Percentiles rank a stretch among this genome's conserved stretches.
These are phyloP conservation scores for Pyrrhosoma nymphula DNA, from an alignment of 2,888 invertebrate genomes.

Conservation along the genomic window DNA sequence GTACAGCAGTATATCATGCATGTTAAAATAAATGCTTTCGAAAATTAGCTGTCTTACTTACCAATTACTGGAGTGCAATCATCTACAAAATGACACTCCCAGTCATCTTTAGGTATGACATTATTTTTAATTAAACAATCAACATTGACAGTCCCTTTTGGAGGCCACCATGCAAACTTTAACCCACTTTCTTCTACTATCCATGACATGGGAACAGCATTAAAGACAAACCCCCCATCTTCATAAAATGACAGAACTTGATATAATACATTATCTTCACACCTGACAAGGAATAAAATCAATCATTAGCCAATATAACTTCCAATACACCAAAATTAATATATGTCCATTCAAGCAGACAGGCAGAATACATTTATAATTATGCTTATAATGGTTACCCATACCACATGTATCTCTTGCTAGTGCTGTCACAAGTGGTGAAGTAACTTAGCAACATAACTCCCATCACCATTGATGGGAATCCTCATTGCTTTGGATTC, in stretches of 20 bases:
- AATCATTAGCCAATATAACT: background rate
- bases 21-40: background rate
- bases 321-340: background rate
- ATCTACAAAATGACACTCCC: background rate
- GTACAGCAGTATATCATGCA: no score
- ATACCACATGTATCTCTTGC: background rate
- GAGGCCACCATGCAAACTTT: background rate
- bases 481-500: background rate
- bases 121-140: background rate
- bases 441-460: background rate
- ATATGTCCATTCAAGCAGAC: background rate
- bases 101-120: background rate
- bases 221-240: background rate
- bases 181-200: background rate
- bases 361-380: background rate
- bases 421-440: background rate
- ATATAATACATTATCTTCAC: background rate
- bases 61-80: background rate
- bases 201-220: background rate
- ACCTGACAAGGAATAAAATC: background rate
- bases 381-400: background rate
- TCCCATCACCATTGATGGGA: background rate
- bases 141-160: background rate
- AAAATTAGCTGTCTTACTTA: background rate
- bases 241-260: background rate